Evolutionary conservation across 2,113 vertebrate genomes (phyloP).

Genomic region (Rhynchomys soricoides): DNA sequence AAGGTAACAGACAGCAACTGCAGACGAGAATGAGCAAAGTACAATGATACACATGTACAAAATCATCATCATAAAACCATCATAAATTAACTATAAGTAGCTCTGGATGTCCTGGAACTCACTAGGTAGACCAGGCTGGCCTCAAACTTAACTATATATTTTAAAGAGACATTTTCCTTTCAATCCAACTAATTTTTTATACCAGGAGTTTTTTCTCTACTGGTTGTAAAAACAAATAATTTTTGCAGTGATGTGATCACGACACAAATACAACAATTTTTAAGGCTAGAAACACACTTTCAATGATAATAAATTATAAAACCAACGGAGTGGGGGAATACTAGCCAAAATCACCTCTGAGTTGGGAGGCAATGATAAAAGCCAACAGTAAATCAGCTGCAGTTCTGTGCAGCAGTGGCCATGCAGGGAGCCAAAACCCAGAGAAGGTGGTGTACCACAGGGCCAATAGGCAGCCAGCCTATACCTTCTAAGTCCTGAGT

Average conservation of each 20-base stretch:
- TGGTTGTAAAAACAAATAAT: background rate
- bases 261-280: background rate
- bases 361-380: background rate
- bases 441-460: background rate
- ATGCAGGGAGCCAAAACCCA: background rate
- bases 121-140: background rate
- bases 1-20: background rate
- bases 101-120: background rate
- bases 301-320: background rate
- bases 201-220: background rate
- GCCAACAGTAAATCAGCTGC: background rate
- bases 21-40: background rate
- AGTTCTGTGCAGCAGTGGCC: background rate
- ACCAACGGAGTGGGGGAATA: background rate
- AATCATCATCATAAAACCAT: background rate
- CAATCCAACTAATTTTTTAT: background rate
- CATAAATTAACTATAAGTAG: background rate
- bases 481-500: too few relatives aligned
- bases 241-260: background rate
- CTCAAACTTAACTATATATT: background rate
- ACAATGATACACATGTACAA: background rate
- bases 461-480: background rate
- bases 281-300: background rate
- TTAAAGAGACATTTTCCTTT: background rate
- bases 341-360: slow-evolving; percentile 1